Percentiles rank a stretch among this genome's conserved stretches.
Conservation (phyloP, 1,140 invertebrate genomes). For the Contarinia nasturtii region DNA sequence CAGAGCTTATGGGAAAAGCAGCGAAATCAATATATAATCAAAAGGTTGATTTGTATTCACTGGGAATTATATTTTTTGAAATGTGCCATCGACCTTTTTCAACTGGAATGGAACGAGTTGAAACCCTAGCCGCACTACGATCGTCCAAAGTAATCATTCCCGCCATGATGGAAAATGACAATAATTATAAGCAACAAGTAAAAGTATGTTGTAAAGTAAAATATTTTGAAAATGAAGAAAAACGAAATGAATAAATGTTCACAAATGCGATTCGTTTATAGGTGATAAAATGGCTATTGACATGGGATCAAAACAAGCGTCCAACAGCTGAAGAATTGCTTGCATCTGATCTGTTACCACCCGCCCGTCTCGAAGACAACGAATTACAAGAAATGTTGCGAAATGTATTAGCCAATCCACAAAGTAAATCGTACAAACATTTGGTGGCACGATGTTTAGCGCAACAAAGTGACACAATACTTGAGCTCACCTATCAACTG, state of each 20-base stretch:
- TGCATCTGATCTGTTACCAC: slow-evolving; percentile 60
- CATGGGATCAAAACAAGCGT: slow-evolving; percentile 62
- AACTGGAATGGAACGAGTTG: slow-evolving; percentile 78
- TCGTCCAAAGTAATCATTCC: slow-evolving; percentile 40
- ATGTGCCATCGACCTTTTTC: slow-evolving; percentile 63
- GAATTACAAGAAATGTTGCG: slow-evolving; percentile 61
- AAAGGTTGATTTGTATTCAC: slow-evolving; percentile 77
- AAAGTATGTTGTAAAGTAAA: slow-evolving; percentile 9
- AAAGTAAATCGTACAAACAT: slow-evolving; percentile 64
- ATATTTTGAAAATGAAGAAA: too few relatives aligned
- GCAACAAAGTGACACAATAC: slow-evolving; percentile 40
- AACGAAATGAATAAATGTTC: too few relatives aligned
- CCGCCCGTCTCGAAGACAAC: slow-evolving; percentile 46
- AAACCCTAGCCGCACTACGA: slow-evolving; percentile 50
- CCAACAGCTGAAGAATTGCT: slow-evolving; percentile 71
- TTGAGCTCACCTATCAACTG: slow-evolving; percentile 59
- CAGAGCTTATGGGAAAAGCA: slow-evolving; percentile 52
- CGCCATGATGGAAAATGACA: slow-evolving; percentile 23
- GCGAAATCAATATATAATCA: slow-evolving; percentile 64
- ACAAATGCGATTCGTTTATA: slow-evolving; percentile 10
- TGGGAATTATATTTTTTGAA: slow-evolving; percentile 85
- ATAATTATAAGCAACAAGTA: slow-evolving; percentile 13
- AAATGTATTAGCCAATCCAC: slow-evolving; percentile 55
- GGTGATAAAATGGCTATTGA: slow-evolving; percentile 47
- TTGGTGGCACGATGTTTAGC: slow-evolving; percentile 48